These are phyloP conservation scores for Automeris io DNA, from an alignment of 2,888 invertebrate genomes.

Conservation along the genomic window DNA sequence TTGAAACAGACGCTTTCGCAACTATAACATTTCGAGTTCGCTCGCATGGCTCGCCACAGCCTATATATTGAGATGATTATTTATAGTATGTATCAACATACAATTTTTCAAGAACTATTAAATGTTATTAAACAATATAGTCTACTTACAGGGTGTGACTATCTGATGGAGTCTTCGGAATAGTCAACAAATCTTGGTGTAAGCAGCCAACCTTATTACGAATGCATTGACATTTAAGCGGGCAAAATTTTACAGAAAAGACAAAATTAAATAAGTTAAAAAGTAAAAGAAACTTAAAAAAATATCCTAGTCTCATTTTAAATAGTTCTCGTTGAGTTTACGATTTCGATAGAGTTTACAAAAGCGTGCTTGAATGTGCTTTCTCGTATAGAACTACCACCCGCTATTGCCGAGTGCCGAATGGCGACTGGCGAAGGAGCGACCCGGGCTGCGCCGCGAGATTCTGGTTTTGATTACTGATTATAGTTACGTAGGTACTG, in stretches of 20 bases:
- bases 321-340: conserved; percentile 9
- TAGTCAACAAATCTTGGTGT: conserved; percentile 40
- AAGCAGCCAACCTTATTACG: conserved; percentile 48
- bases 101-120: too few relatives aligned
- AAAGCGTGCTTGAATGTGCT: conserved; percentile 8
- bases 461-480: background rate
- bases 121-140: conserved; percentile 18
- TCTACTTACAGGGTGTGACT: conserved; percentile 59
- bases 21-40: conserved; percentile 34
- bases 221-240: conserved; percentile 48
- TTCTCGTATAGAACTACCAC: conserved; percentile 11
- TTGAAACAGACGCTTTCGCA: conserved; percentile 32
- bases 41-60: conserved; percentile 19
- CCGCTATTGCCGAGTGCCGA: conserved; percentile 26
- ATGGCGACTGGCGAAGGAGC: conserved; percentile 18
- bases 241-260: conserved; percentile 35
- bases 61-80: conserved; percentile 24
- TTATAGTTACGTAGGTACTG: too few relatives aligned
- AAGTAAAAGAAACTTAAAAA: conserved; percentile 37
- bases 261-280: conserved; percentile 27
- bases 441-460: conserved; percentile 8
- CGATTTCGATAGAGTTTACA: conserved; percentile 6
- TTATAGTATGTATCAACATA: conserved; percentile 29
- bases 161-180: conserved; percentile 44
- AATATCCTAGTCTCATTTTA: conserved; percentile 29